phyloP scores from a whole-genome alignment of 1,140 invertebrate genomes.

The Triops longicaudatus region DNA sequence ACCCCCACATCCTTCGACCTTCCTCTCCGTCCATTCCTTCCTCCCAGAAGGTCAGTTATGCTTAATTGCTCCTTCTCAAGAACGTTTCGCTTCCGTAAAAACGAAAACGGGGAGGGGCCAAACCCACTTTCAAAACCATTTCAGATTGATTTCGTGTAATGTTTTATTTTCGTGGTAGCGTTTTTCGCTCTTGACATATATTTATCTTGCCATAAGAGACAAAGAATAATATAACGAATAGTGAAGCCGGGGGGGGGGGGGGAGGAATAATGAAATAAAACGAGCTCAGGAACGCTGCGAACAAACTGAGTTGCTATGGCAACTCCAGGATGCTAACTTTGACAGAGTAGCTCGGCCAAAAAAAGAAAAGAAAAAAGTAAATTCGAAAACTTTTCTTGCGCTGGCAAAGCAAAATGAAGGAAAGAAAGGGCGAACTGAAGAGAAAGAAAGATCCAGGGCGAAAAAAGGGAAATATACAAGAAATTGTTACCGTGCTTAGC shows the following conservation, averaged over 20 bases:
- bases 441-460: neutral
- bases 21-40: too few species aligned
- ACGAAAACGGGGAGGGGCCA: too few species aligned
- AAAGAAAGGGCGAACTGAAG: conserved; percentile 7
- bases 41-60: too few species aligned
- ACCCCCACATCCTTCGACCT: too few species aligned
- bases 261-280: neutral
- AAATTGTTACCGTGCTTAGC: conserved; percentile 3
- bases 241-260: neutral
- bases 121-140: too few species aligned
- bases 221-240: neutral
- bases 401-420: neutral
- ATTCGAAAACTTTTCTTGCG: neutral
- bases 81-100: too few species aligned
- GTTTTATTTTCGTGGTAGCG: too few species aligned
- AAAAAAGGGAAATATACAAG: neutral
- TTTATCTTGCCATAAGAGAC: neutral
- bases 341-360: neutral
- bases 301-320: conserved; percentile 4
- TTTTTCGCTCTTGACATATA: neutral
- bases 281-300: neutral
- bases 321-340: neutral
- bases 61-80: too few species aligned
- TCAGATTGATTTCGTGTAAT: too few species aligned
- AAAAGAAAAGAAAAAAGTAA: neutral